Evolutionary conservation across 2,888 invertebrate genomes (phyloP), one percentile per base, ranked within the genome.

Genomic region (Elmis aenea): DNA sequence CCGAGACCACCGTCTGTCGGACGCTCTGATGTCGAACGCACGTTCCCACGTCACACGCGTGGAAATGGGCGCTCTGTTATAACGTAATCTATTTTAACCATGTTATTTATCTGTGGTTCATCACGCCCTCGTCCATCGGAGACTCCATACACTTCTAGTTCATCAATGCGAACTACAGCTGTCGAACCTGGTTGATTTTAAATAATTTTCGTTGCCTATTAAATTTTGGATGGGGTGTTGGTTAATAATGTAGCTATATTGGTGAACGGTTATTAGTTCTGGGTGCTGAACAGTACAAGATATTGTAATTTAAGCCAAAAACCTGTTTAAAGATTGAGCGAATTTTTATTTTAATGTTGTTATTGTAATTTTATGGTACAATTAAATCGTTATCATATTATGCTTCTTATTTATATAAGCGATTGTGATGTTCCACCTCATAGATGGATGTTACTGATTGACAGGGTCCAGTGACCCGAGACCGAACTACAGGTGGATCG

Each of bases 381-480:
- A 64, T 64, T 63, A 58, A 62, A 65, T 64, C 63, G 65, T 66
- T 67, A 64, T 62, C 62, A 64, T 63, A 62, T 66, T 66, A 65
- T 61, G 62, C 60, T 66, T 66, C 64, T 66, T 66, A 64, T 64
- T 65, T 64, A 59, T 64, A 62, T 57, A 54, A 61, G 58, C n/a
- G n/a, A n/a, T n/a, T n/a, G 48, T 54, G 41, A 39, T 43, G 45
- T 48, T 22, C 5, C 29, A 26, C 10, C 10, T 4, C 3, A 26
- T 12, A 8, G 2, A 13, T 12, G 12, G 10, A 13, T 3, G 10
- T 10, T 9, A 21, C n/a, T n/a, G n/a, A n/a, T n/a, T n/a, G n/a
- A n/a, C n/a, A 56, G 50, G 57, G 57, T 54, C 58, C 58, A 55
- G 60, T 54, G 54, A 53, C 46, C 36, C 42, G 50, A 46, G 57